Conservation (phyloP, 2,888 invertebrate species). For the Pseudococcus longispinus region DNA sequence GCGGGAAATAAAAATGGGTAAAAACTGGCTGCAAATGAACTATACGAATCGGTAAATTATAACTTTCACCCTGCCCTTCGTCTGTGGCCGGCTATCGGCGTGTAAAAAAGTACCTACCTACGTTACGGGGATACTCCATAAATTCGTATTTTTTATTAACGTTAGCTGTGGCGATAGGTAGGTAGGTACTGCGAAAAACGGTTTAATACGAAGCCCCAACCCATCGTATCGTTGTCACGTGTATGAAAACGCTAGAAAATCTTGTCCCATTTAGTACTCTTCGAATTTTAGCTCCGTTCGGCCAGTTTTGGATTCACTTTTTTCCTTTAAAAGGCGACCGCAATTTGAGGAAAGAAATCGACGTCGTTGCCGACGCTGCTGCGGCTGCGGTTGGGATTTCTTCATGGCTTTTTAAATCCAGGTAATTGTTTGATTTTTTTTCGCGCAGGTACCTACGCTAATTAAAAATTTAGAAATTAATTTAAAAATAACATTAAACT, state of each 20-base stretch:
- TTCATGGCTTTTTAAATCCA: not conserved
- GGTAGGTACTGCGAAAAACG: slow-evolving; percentile 9
- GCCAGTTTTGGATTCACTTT: not conserved
- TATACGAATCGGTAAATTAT: slow-evolving; percentile 7
- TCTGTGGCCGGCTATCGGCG: not conserved
- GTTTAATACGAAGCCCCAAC: not conserved
- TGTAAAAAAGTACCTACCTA: not conserved
- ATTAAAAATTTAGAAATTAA: not conserved
- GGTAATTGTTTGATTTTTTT: not conserved
- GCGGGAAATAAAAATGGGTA: not conserved
- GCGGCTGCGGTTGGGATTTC: not conserved
- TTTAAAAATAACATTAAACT: no score
- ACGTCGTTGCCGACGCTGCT: not conserved
- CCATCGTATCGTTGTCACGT: slow-evolving; percentile 13
- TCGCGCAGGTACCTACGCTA: not conserved
- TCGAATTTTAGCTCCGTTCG: slow-evolving; percentile 19
- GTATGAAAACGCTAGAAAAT: slow-evolving; percentile 20
- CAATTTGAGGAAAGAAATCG: not conserved
- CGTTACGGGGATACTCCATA: not conserved
- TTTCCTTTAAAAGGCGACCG: not conserved
- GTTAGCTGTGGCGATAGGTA: not conserved
- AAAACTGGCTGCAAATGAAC: slow-evolving; percentile 18
- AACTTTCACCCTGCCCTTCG: not conserved
- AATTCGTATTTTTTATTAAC: slow-evolving; percentile 26
- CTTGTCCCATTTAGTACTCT: slow-evolving; percentile 25